A percentile compares a stretch with the other conserved stretches of the same genome.
Conservation (phyloP, 2,113 vertebrate genomes). For the Strigops habroptila region DNA sequence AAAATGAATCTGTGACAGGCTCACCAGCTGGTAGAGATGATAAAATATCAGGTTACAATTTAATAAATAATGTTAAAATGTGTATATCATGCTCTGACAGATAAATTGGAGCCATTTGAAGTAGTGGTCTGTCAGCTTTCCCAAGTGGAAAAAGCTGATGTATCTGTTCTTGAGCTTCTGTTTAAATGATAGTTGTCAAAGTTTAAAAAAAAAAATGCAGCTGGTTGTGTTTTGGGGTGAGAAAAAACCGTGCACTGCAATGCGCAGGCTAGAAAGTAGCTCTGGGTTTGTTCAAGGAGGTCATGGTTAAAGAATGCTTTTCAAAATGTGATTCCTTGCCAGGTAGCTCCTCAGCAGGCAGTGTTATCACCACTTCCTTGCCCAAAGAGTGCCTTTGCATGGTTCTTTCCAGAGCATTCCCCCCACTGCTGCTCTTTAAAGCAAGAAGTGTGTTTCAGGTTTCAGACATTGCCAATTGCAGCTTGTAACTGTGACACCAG, state of each 20-base stretch:
- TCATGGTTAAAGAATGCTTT: neutral
- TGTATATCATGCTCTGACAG: constrained; percentile 28
- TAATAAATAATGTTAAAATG: constrained; percentile 38
- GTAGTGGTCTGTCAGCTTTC: neutral
- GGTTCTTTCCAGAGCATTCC: neutral
- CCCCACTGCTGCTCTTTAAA: no score
- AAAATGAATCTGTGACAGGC: neutral
- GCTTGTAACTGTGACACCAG: accelerated
- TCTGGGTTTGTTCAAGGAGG: neutral
- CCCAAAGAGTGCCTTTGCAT: no score
- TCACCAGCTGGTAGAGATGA: neutral
- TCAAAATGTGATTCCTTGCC: neutral
- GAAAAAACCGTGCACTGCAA: neutral
- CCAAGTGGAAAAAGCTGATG: neutral
- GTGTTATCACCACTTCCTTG: accelerated
- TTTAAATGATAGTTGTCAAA: constrained; percentile 24
- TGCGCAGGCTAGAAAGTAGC: neutral
- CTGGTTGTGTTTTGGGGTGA: neutral
- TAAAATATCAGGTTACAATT: constrained; percentile 41
- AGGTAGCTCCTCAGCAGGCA: neutral
- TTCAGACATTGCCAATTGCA: neutral
- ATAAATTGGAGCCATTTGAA: constrained; percentile 49
- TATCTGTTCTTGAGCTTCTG: neutral
- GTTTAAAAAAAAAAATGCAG: neutral
- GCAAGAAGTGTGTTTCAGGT: neutral